Evolutionary conservation across 2,888 invertebrate species (phyloP), one percentile per base, ranked within the genome.

Genomic region (Eueremaeus valkanovi): DNA sequence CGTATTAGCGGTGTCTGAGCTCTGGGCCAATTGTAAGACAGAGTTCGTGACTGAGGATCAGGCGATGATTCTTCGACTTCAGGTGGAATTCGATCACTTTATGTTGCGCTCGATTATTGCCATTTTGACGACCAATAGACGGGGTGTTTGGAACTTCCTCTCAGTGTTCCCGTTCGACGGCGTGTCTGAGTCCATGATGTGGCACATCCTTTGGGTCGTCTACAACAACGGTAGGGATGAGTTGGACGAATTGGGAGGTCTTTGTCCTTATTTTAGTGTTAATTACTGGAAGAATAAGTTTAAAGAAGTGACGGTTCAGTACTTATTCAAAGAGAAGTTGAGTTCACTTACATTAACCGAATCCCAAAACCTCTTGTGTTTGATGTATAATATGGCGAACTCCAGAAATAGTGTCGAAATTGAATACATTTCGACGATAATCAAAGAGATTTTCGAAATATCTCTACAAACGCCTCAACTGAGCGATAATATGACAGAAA

Each of bases 21-120:
- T 72, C 16, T 78, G 78, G 78, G 33, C 42, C n/a, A 70, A 40
- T 33, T 77, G 76, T 40, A 78, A 78, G 63, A 58, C 61, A 21
- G 36, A 70, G 36, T 74, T 77, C 31, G 49, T 29, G 5, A 73
- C 36, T 6, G 45, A 73, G n/a, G 78, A 78, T 58, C 45, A 77
- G 33, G 75, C 78, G n/a, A 42, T 78, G 27, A 33, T 78, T 31
- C 29, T 78, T 24, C 73, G 78, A 36, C 40, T 78, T 42, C 76
- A 78, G 73, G 78, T 78, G 24, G 78, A 78, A 73, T 78, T 78
- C 58, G 78, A 78, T 31, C 74, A 76, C 72, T 78, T 78, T 40
- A 78, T 78, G 51, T 68, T 78, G 42, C 40, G 78, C 24, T 75
- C 77, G 16, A 76, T 78, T 11, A 33, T 75, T 9, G 66, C 75